Percentiles rank a stretch among this genome's conserved stretches.
Evolutionary conservation across 2,888 invertebrate genomes (phyloP).

Genomic region (Gibbula magus): DNA sequence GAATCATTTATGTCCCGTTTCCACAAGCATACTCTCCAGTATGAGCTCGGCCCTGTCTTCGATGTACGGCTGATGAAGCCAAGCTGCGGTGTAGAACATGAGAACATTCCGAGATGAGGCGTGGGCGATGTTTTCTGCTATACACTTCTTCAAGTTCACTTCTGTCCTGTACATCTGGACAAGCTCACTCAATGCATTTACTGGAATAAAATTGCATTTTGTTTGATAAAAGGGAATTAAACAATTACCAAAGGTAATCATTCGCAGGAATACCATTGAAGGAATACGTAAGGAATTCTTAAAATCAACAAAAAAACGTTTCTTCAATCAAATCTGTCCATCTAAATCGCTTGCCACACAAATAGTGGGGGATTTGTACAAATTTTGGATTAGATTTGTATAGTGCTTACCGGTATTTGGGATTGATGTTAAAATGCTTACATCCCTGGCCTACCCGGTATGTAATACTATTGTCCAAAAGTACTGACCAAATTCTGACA

Average conservation of each 20-base stretch:
- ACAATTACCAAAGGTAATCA: no score
- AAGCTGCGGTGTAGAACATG: constrained; percentile 76
- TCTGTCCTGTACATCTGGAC: constrained; percentile 75
- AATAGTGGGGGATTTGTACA: no score
- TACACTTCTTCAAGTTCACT: constrained; percentile 73
- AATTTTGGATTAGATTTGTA: background rate
- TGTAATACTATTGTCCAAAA: background rate
- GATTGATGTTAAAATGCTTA: no score
- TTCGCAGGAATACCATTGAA: no score
- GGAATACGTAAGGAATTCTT: no score
- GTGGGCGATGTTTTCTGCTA: constrained; percentile 77
- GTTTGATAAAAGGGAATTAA: background rate
- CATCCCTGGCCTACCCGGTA: background rate
- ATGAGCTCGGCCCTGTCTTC: constrained; percentile 43
- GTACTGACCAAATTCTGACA: constrained; percentile 56
- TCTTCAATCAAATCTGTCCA: no score
- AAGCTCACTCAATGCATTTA: constrained; percentile 50
- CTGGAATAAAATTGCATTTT: constrained; percentile 54
- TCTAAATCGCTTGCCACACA: no score
- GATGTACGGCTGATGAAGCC: constrained; percentile 77
- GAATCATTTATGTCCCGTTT: constrained; percentile 64
- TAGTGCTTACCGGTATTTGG: no score
- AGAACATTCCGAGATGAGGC: constrained; percentile 72
- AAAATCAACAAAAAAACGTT: no score
- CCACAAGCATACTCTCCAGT: constrained; percentile 65